Conservation (phyloP, 2,113 vertebrate species). For the Noturus placidus region DNA sequence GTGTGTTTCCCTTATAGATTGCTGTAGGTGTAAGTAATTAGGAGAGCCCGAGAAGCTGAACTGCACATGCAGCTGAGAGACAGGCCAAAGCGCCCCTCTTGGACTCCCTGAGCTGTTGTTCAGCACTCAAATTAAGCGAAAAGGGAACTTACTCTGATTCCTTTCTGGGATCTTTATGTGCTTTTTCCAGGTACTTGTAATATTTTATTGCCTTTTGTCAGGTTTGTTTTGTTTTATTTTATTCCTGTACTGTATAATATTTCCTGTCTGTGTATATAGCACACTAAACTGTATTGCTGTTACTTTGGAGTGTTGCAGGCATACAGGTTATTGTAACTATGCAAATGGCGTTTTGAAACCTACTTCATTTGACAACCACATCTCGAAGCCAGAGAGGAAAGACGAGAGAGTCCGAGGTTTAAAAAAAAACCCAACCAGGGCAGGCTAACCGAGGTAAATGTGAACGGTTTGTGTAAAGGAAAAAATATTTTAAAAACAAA, state of each 20-base stretch:
- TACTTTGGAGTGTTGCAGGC: conserved; percentile 72
- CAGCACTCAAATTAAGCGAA: conserved; percentile 73
- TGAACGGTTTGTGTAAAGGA: conserved; percentile 56
- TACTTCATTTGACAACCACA: conserved; percentile 23
- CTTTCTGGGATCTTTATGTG: conserved; percentile 89
- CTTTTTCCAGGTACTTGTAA: conserved; percentile 81
- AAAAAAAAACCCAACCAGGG: not conserved
- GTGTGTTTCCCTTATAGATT: conserved; percentile 36
- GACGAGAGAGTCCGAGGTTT: not conserved
- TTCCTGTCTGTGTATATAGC: conserved; percentile 65
- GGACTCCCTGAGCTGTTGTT: conserved; percentile 30
- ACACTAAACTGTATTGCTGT: conserved; percentile 70
- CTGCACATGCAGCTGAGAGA: conserved; percentile 1
- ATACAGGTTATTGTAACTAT: conserved; percentile 83
- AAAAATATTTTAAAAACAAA: conserved; percentile 2
- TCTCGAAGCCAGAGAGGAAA: conserved; percentile 11
- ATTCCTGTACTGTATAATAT: conserved; percentile 70
- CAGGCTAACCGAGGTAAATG: conserved; percentile 10
- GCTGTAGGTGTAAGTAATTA: conserved; percentile 32
- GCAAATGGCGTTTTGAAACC: conserved; percentile 75
- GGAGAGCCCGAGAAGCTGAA: conserved; percentile 26
- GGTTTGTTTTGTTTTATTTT: conserved; percentile 64
- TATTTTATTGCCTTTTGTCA: conserved; percentile 73
- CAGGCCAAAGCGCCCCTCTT: not conserved
- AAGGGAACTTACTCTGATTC: conserved; percentile 92